Evolutionary conservation across 1,140 invertebrate species (phyloP).

Genomic region (Colletes latitarsis): DNA sequence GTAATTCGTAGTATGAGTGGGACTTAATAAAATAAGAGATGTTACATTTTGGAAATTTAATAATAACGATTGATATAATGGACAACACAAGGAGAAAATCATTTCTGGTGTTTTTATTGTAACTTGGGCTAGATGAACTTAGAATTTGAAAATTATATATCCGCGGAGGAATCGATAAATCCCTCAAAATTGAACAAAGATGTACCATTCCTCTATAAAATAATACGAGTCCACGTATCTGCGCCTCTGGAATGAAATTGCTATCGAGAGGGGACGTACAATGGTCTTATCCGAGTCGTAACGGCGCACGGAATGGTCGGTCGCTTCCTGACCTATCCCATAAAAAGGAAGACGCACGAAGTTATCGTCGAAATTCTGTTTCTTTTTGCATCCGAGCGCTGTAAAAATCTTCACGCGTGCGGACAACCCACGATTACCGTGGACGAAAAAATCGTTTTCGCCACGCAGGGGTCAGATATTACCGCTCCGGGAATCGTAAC

Average conservation of each 20-base stretch:
- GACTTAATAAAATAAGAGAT: too few species aligned
- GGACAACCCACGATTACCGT: conserved; percentile 29
- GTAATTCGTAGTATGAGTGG: too few species aligned
- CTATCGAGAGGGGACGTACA: conserved; percentile 1
- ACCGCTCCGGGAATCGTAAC: neutral
- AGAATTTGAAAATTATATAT: too few species aligned
- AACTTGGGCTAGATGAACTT: too few species aligned
- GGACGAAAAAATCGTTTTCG: neutral
- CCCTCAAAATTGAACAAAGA: too few species aligned
- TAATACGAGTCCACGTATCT: neutral
- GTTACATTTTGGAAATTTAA: too few species aligned
- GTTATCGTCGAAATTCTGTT: conserved; percentile 51
- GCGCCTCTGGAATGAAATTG: neutral
- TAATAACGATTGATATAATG: too few species aligned
- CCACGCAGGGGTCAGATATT: conserved; percentile 9
- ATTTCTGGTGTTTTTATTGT: too few species aligned
- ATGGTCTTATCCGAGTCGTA: neutral
- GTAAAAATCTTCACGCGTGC: conserved; percentile 26
- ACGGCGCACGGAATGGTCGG: neutral
- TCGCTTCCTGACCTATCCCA: conserved; percentile 18
- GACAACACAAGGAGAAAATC: too few species aligned
- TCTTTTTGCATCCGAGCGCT: neutral
- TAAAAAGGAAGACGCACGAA: conserved; percentile 40
- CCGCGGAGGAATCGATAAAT: neutral
- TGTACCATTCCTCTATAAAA: neutral